These are phyloP conservation scores for Eulemur albifrons DNA, from an alignment of 2,797 vertebrate species.

Conservation along the genomic window DNA sequence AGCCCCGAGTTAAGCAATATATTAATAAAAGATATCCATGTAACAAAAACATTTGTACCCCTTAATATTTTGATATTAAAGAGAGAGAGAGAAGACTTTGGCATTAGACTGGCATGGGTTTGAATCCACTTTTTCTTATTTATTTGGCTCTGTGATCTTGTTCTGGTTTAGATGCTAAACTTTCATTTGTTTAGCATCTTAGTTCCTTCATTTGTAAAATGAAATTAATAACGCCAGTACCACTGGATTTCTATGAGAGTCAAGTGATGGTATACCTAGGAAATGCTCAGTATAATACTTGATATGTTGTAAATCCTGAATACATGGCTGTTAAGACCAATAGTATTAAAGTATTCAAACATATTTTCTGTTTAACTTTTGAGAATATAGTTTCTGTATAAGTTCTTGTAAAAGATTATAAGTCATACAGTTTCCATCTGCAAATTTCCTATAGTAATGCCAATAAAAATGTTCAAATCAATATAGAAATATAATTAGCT, in stretches of 20 bases:
- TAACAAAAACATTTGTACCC: neutral
- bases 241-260: neutral
- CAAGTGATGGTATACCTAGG: neutral
- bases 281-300: neutral
- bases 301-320: neutral
- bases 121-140: neutral
- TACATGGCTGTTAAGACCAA: neutral
- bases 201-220: neutral
- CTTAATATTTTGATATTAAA: neutral
- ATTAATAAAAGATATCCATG: neutral
- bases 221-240: neutral
- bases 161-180: too few species aligned
- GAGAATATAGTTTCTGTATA: neutral
- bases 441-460: neutral
- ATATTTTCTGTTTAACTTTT: constrained; percentile 24
- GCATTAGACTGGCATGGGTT: neutral
- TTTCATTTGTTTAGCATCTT: too few species aligned
- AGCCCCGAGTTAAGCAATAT: neutral
- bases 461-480: neutral
- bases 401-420: neutral
- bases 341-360: neutral
- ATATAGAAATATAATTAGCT: neutral
- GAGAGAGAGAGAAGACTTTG: neutral
- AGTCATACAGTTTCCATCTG: neutral
- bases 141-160: neutral